Evolutionary conservation across 2,888 invertebrate genomes (phyloP).

Genomic region (Lycia hirtaria): DNA sequence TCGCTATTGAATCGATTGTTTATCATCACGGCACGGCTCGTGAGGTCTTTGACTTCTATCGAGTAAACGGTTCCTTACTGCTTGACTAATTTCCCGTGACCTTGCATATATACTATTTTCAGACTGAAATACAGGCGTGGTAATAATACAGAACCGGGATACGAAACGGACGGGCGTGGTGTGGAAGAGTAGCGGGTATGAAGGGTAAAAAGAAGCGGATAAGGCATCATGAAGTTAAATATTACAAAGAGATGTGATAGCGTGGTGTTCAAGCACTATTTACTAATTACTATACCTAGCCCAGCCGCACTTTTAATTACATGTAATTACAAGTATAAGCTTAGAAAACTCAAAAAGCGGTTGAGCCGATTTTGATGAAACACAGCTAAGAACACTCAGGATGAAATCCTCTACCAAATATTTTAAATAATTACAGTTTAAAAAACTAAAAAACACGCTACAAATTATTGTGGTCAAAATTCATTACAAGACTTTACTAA

Average conservation of each 20-base stretch:
- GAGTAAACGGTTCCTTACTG: slow-evolving; percentile 4
- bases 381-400: too few species aligned
- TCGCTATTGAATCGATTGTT: slow-evolving; percentile 8
- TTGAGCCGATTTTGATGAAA: too few species aligned
- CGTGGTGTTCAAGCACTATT: too few species aligned
- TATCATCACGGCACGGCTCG: slow-evolving; percentile 17
- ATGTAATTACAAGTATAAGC: too few species aligned
- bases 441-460: too few species aligned
- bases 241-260: background rate
- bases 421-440: too few species aligned
- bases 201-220: background rate
- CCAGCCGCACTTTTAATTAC: too few species aligned
- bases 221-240: background rate
- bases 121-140: background rate
- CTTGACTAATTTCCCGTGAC: background rate
- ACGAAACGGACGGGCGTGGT: background rate
- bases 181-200: background rate
- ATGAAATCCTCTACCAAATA: too few species aligned
- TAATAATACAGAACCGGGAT: background rate
- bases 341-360: too few species aligned
- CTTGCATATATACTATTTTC: background rate
- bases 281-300: too few species aligned
- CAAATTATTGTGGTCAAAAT: too few species aligned
- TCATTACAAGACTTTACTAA: too few species aligned
- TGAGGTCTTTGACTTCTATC: slow-evolving; percentile 26